Conservation (phyloP, 2,797 vertebrate genomes). For the Okamejei kenojei region DNA sequence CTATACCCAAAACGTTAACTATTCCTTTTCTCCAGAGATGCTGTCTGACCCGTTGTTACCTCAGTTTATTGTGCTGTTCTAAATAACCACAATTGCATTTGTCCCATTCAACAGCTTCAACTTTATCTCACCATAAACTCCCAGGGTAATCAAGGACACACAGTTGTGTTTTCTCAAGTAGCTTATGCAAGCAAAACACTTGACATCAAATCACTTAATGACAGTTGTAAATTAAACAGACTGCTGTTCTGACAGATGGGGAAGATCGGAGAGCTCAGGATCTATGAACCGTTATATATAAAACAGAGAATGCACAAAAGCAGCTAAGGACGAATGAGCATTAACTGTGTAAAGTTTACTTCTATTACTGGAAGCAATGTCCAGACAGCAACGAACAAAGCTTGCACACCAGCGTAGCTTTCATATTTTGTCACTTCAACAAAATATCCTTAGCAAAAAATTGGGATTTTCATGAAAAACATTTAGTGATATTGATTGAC, state of each 20-base stretch:
- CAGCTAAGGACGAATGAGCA: not conserved
- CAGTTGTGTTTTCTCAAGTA: not conserved
- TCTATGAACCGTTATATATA: not conserved
- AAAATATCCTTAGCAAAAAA: not conserved
- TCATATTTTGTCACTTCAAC: not conserved
- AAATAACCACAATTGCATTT: too few species aligned
- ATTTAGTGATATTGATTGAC: not conserved
- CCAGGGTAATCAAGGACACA: not conserved
- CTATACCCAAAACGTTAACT: too few species aligned
- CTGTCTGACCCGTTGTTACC: too few species aligned
- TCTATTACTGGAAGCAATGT: slow-evolving; percentile 1
- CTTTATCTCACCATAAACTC: not conserved
- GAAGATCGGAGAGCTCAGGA: not conserved
- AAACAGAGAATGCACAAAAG: not conserved
- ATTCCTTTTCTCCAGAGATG: too few species aligned
- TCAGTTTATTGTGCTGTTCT: too few species aligned
- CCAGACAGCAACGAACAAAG: not conserved
- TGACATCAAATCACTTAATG: slow-evolving; percentile 10
- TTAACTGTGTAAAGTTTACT: not conserved
- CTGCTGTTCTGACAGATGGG: not conserved
- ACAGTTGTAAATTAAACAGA: slow-evolving; percentile 17
- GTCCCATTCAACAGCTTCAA: not conserved
- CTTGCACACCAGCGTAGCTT: not conserved
- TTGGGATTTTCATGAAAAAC: not conserved
- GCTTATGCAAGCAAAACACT: not conserved